These are phyloP conservation scores for Thalpophila matura DNA, from an alignment of 2,888 invertebrate species.

Conservation along the genomic window DNA sequence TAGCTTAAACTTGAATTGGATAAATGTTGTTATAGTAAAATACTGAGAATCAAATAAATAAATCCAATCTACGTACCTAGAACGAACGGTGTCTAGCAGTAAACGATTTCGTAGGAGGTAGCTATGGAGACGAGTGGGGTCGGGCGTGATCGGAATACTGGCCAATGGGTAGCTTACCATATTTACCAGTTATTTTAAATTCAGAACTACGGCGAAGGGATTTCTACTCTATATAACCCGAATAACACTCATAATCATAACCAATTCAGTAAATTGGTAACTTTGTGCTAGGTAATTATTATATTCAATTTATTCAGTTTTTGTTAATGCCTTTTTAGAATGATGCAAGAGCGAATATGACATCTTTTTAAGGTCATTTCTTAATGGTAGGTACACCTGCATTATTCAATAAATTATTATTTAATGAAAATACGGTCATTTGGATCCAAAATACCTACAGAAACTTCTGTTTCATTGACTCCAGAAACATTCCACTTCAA, in stretches of 20 bases:
- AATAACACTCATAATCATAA: not conserved
- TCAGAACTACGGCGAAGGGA: not conserved
- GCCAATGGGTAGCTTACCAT: constrained; percentile 30
- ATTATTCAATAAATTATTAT: no score
- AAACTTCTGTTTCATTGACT: not conserved
- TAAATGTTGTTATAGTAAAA: not conserved
- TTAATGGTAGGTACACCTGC: no score
- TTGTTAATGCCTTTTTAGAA: not conserved
- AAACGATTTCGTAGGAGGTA: constrained; percentile 62
- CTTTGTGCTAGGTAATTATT: not conserved
- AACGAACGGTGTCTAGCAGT: constrained; percentile 62
- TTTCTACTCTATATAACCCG: not conserved
- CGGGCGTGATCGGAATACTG: constrained; percentile 65
- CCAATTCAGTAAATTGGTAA: constrained; percentile 2
- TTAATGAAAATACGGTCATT: not conserved
- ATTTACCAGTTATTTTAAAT: constrained; percentile 33
- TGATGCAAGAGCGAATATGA: not conserved
- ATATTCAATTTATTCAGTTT: not conserved
- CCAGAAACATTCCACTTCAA: no score
- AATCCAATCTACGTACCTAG: constrained; percentile 30
- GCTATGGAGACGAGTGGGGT: constrained; percentile 59
- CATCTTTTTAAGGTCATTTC: not conserved
- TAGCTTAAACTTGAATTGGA: not conserved
- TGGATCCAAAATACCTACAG: not conserved
- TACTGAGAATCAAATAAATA: constrained; percentile 14